These are phyloP conservation scores for Andrena dorsata DNA, from an alignment of 2,888 invertebrate genomes.

Conservation along the genomic window DNA sequence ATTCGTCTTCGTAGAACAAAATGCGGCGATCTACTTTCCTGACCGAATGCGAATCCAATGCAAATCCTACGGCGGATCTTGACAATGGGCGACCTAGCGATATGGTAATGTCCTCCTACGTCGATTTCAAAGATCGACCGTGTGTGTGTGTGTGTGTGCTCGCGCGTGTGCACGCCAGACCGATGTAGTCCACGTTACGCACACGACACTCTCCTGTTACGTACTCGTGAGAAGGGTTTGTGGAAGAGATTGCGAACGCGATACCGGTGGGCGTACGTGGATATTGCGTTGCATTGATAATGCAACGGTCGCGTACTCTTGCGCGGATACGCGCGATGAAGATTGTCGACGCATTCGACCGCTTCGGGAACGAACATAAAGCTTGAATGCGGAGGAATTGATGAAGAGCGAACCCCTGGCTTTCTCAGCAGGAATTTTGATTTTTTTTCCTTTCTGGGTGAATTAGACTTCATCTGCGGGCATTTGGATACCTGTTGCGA, in stretches of 20 bases:
- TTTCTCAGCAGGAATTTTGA: not conserved
- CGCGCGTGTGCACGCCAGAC: not conserved
- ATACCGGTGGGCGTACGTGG: constrained; percentile 49
- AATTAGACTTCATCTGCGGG: no score
- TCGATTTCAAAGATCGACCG: constrained; percentile 63
- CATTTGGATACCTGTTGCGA: no score
- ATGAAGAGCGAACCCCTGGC: constrained; percentile 12
- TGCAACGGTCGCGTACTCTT: constrained; percentile 27
- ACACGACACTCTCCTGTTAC: constrained; percentile 21
- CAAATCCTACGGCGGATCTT: constrained; percentile 74
- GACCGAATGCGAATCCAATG: constrained; percentile 77
- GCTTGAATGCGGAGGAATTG: constrained; percentile 15
- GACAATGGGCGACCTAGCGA: constrained; percentile 77
- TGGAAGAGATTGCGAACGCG: constrained; percentile 51
- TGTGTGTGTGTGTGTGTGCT: constrained; percentile 4
- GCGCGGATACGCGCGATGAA: constrained; percentile 42
- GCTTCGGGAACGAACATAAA: constrained; percentile 15
- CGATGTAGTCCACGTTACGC: constrained; percentile 12
- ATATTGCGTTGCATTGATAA: constrained; percentile 57
- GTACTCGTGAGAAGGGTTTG: constrained; percentile 55
- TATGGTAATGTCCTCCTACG: constrained; percentile 78
- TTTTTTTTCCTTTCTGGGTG: no score
- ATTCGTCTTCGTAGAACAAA: constrained; percentile 79
- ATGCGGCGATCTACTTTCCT: constrained; percentile 76
- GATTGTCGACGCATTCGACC: constrained; percentile 46